A percentile compares a stretch with the other conserved stretches of the same genome.
These are phyloP conservation scores for Sarcophaga peregrina DNA, from an alignment of 1,140 invertebrate genomes.

Conservation along the genomic window DNA sequence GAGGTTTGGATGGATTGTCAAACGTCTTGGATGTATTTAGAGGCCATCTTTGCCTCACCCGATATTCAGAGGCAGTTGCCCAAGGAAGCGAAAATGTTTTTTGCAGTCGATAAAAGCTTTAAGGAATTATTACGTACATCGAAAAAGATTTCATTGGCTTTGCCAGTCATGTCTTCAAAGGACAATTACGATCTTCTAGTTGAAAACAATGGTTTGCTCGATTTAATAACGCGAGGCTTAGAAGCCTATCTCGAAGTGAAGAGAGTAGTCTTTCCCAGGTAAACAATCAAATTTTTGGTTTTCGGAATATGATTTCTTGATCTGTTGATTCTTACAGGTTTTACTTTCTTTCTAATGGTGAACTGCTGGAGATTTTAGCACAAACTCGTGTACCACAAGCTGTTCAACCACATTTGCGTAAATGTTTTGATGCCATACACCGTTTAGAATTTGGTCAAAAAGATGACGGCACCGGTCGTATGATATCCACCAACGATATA, in stretches of 20 bases:
- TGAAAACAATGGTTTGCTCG: slow-evolving; percentile 81
- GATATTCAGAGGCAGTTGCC: slow-evolving; percentile 90
- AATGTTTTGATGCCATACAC: slow-evolving; percentile 89
- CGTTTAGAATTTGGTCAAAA: slow-evolving; percentile 80
- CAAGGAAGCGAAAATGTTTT: slow-evolving; percentile 84
- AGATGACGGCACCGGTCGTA: slow-evolving; percentile 56
- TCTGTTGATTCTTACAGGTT: slow-evolving; percentile 68
- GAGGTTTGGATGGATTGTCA: slow-evolving; percentile 88
- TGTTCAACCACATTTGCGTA: slow-evolving; percentile 87
- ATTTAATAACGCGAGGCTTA: slow-evolving; percentile 83
- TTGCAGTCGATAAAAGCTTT: slow-evolving; percentile 86
- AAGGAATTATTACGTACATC: slow-evolving; percentile 84
- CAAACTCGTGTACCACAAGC: slow-evolving; percentile 88
- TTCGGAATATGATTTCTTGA: not conserved
- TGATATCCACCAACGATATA: slow-evolving; percentile 79
- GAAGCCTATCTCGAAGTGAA: slow-evolving; percentile 89
- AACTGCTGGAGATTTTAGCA: slow-evolving; percentile 90
- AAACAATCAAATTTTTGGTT: not conserved
- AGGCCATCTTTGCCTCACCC: slow-evolving; percentile 89
- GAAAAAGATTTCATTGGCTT: slow-evolving; percentile 77
- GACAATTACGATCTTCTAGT: slow-evolving; percentile 77
- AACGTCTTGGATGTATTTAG: slow-evolving; percentile 86
- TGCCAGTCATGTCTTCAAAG: slow-evolving; percentile 75
- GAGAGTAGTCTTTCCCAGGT: slow-evolving; percentile 86
- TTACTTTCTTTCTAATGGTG: slow-evolving; percentile 95